Conservation (phyloP, 1,140 invertebrate genomes). For the Hyphantria cunea region DNA sequence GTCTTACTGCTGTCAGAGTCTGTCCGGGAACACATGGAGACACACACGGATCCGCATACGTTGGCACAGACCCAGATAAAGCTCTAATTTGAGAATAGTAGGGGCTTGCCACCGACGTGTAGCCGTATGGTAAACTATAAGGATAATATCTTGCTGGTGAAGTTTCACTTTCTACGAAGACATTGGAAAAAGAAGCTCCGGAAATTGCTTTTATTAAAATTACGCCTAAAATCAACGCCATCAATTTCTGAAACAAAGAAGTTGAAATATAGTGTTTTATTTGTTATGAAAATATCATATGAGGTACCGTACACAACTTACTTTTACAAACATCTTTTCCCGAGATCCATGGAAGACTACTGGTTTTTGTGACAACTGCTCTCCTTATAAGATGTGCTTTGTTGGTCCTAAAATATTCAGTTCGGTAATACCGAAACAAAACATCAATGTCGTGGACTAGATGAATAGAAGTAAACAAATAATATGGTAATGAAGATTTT, state of each 20-base stretch:
- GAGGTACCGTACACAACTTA: conserved; percentile 45
- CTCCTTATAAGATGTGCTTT: conserved; percentile 70
- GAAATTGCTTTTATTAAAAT: conserved; percentile 33
- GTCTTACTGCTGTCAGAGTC: conserved; percentile 40
- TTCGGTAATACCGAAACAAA: conserved; percentile 78
- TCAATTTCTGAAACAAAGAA: conserved; percentile 48
- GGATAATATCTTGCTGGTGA: conserved; percentile 53
- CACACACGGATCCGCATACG: conserved; percentile 55
- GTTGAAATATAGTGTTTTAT: not conserved
- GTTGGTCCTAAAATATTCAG: conserved; percentile 70
- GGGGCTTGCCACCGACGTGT: conserved; percentile 33
- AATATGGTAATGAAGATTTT: conserved; percentile 76
- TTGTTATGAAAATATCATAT: not conserved
- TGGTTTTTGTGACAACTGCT: conserved; percentile 60
- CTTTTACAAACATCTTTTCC: conserved; percentile 71
- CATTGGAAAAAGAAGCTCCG: conserved; percentile 62
- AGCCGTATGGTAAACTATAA: conserved; percentile 47
- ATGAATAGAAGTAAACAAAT: conserved; percentile 74
- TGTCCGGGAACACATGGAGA: conserved; percentile 60
- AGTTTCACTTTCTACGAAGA: conserved; percentile 57
- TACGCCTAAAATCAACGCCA: conserved; percentile 35
- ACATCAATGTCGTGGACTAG: conserved; percentile 74
- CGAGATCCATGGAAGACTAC: conserved; percentile 65
- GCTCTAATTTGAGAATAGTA: conserved; percentile 49
- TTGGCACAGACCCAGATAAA: conserved; percentile 39